These are phyloP conservation scores for Drosophila merina DNA, from an alignment of 2,888 invertebrate species.

Conservation along the genomic window DNA sequence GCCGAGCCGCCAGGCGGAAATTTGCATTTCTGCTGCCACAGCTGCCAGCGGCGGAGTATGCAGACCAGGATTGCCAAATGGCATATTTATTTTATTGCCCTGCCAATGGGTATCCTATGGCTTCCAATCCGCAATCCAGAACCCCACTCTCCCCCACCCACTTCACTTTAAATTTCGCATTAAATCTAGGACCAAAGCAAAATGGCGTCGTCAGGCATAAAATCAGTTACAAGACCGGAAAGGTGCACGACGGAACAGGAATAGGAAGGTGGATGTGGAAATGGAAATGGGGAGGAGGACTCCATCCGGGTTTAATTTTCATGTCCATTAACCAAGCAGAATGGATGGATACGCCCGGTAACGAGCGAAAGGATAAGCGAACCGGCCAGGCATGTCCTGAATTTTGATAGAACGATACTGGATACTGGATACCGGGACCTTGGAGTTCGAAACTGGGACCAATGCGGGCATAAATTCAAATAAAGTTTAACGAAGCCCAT, in stretches of 20 bases:
- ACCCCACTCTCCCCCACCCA: neutral
- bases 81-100: slow-evolving; percentile 57
- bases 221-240: slow-evolving; percentile 4
- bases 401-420: slow-evolving; percentile 47
- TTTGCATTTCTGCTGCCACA: slow-evolving; percentile 66
- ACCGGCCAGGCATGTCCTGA: slow-evolving; percentile 52
- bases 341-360: slow-evolving; percentile 66
- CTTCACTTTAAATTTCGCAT: slow-evolving; percentile 26
- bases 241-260: slow-evolving; percentile 16
- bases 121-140: neutral
- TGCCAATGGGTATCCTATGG: slow-evolving; percentile 4
- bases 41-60: slow-evolving; percentile 64
- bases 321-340: slow-evolving; percentile 80
- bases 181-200: slow-evolving; percentile 46
- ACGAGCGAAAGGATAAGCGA: slow-evolving; percentile 71
- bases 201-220: slow-evolving; percentile 52
- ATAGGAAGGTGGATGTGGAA: slow-evolving; percentile 5
- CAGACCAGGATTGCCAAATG: slow-evolving; percentile 26
- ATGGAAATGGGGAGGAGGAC: slow-evolving; percentile 1
- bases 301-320: slow-evolving; percentile 73
- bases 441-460: slow-evolving; percentile 62
- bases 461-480: slow-evolving; percentile 71
- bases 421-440: slow-evolving; percentile 11
- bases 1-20: slow-evolving; percentile 41
- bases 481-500: slow-evolving; percentile 80